phyloP scores from a whole-genome alignment of 2,797 vertebrate genomes.

The Rhadinocentrus ornatus region DNA sequence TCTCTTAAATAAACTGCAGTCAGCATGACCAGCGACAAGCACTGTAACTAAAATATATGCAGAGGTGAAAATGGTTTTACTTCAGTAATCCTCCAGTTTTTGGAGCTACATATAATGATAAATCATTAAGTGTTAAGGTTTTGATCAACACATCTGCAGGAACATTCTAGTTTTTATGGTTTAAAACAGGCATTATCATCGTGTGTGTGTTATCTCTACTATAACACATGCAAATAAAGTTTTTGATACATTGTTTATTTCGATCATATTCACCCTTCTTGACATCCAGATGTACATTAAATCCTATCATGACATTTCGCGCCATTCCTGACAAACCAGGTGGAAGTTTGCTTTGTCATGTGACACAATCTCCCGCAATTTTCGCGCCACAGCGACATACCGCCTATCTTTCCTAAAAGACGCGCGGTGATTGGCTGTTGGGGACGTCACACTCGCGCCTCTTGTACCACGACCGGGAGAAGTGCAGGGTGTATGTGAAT shows the following conservation, averaged over 20 bases:
- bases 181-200: background rate
- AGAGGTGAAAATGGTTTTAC: background rate
- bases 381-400: constrained; percentile 80
- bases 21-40: background rate
- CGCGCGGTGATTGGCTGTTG: constrained; percentile 56
- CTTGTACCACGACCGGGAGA: constrained; percentile 54
- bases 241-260: background rate
- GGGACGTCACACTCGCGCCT: constrained; percentile 82
- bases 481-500: constrained; percentile 48
- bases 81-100: background rate
- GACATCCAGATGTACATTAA: constrained; percentile 22
- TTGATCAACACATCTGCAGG: no score
- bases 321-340: constrained; percentile 59
- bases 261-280: background rate
- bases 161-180: no score
- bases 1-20: constrained; percentile 14
- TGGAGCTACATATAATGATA: no score
- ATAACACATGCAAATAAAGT: background rate
- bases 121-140: no score
- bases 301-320: constrained; percentile 72
- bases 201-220: background rate
- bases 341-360: constrained; percentile 66
- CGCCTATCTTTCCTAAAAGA: constrained; percentile 49
- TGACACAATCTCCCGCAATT: constrained; percentile 56
- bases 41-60: background rate